Conservation (phyloP, 2,888 invertebrate genomes). For the Meteorus cinctellus region DNA sequence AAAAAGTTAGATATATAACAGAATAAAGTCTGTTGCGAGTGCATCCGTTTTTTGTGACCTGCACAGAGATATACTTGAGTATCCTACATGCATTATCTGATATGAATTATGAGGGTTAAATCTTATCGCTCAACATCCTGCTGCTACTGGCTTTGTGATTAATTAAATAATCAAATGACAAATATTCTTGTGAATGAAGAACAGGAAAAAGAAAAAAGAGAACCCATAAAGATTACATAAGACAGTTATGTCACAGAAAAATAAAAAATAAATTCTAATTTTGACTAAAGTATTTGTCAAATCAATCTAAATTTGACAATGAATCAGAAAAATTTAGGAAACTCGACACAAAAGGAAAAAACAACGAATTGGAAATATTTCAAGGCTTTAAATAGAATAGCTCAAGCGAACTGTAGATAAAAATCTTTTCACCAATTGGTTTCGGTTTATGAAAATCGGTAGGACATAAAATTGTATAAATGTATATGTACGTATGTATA, state of each 20-base stretch:
- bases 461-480: slow-evolving; percentile 7
- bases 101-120: slow-evolving; percentile 60
- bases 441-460: slow-evolving; percentile 7
- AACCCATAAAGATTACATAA: too few relatives aligned
- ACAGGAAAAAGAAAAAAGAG: neutral
- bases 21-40: slow-evolving; percentile 33
- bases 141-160: slow-evolving; percentile 62
- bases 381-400: slow-evolving; percentile 46
- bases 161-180: slow-evolving; percentile 50
- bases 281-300: too few relatives aligned
- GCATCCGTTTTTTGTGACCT: slow-evolving; percentile 8
- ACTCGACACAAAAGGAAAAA: too few relatives aligned
- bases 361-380: slow-evolving; percentile 4
- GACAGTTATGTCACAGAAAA: too few relatives aligned
- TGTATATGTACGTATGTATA: neutral
- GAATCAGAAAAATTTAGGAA: too few relatives aligned
- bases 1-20: slow-evolving; percentile 19
- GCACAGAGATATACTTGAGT: slow-evolving; percentile 29
- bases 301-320: too few relatives aligned
- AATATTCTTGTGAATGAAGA: slow-evolving; percentile 43
- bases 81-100: slow-evolving; percentile 55
- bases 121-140: slow-evolving; percentile 62
- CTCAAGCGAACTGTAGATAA: slow-evolving; percentile 37
- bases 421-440: slow-evolving; percentile 17
- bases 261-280: too few relatives aligned